A percentile compares a stretch with the other conserved stretches of the same genome.
Conservation (phyloP, 2,888 invertebrate genomes). For the Lissonota sp. region DNA sequence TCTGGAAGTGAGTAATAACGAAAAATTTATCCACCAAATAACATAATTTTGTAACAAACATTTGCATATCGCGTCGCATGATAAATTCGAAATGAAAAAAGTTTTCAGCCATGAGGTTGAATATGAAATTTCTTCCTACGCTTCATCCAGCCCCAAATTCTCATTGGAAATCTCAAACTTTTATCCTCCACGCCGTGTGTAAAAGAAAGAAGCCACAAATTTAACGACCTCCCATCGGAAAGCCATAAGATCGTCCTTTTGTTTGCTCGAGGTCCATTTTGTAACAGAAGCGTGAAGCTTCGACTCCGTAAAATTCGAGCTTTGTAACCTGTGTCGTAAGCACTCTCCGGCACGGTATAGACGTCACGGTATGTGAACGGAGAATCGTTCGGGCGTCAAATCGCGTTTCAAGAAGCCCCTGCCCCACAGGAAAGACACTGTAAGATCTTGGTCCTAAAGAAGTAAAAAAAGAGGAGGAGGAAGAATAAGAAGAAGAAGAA, state of each 20-base stretch:
- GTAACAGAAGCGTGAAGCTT: conserved; percentile 41
- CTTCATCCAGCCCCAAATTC: conserved; percentile 20
- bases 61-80: neutral
- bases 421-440: neutral
- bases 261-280: conserved; percentile 17
- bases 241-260: conserved; percentile 58
- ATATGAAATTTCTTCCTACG: neutral
- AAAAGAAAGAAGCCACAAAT: neutral
- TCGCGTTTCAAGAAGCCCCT: conserved; percentile 56
- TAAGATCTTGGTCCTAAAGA: conserved; percentile 18
- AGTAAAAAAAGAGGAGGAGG: conserved; percentile 9
- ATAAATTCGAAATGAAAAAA: conserved; percentile 24
- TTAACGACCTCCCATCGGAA: conserved; percentile 60
- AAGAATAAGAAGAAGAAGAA: neutral
- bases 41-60: neutral
- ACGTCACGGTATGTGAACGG: conserved; percentile 10
- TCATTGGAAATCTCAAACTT: conserved; percentile 36
- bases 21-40: neutral
- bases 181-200: conserved; percentile 1
- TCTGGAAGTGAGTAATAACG: conserved; percentile 92
- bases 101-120: neutral
- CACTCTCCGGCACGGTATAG: conserved; percentile 2
- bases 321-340: conserved; percentile 55
- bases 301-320: conserved; percentile 54
- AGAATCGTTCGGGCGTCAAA: conserved; percentile 60